Base-by-base conservation (phyloP, 2,797 vertebrate genomes). In the Gila robusta region DNA sequence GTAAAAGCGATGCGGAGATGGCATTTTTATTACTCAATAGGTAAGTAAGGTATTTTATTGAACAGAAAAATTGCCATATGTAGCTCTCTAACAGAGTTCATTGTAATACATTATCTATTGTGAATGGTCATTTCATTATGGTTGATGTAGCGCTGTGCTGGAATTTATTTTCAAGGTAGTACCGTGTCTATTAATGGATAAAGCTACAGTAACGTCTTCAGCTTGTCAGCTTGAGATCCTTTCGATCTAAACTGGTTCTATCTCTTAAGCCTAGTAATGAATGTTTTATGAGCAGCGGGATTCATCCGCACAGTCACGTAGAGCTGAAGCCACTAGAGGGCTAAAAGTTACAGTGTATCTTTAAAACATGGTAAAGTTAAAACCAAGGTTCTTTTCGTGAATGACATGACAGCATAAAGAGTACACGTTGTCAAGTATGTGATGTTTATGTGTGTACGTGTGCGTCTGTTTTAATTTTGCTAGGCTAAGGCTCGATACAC, bases 381-480 rank as follows among this genome's bases (percentile, higher is more conserved):
- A 23, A 14, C 32, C 6, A 6, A 54, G 32, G 11, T n/a, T 16
- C 2, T 17, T 77, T 78, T 39, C 0, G 10, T 39, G 12, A 56
- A 6, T 54, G 28, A 39, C 12, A 35, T 37, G 74, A 56, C 2
- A 37, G 11, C 28, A 56, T 52, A 37, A 56, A 9, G 12, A n/a
- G 21, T 37, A 23, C 28, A 35, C 4, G 2, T n/a, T n/a, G 8
- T 47, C 39, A 47, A 19, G n/a, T 9, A 26, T 62, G 49, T 52
- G 26, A 52, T 52, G 5, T 52, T 74, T 35, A 52, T 74, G 72
- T 74, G 66, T 41, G 21, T n/a, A n/a, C 5, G 16, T 49, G 54
- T 9, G n/a, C 44, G 77, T 64, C 37, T 44, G 49, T 71, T 59
- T 84, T 77, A 49, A n/a, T 83, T 52, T 87, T n/a, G 49, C 62